Percentiles rank a stretch among this genome's conserved stretches.
phyloP scores from a whole-genome alignment of 2,888 invertebrate genomes.

The Pycnomerus fuliginosus region DNA sequence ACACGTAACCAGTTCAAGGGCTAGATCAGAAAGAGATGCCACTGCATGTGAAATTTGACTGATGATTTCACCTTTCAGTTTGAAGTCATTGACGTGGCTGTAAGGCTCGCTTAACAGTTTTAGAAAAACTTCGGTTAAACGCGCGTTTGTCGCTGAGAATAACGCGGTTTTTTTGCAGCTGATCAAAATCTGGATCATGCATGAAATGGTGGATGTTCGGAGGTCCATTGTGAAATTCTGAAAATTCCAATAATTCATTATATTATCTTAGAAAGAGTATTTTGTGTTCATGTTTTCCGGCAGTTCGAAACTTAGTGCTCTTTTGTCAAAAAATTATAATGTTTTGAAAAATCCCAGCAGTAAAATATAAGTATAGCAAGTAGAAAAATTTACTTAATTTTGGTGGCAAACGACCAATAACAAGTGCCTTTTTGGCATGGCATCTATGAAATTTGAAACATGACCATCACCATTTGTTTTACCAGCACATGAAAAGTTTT shows the following conservation, averaged over 20 bases:
- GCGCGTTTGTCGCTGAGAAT: slow-evolving; percentile 8
- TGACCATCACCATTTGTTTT: too few species aligned
- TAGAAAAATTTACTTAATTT: too few species aligned
- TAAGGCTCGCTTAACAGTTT: slow-evolving; percentile 29
- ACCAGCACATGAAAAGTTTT: too few species aligned
- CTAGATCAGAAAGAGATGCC: slow-evolving; percentile 12
- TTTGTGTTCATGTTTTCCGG: too few species aligned
- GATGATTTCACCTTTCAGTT: slow-evolving; percentile 32
- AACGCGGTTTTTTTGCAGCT: slow-evolving; percentile 12
- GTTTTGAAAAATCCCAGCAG: too few species aligned
- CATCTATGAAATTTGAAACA: too few species aligned
- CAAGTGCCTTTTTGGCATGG: too few species aligned
- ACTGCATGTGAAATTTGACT: slow-evolving; percentile 21
- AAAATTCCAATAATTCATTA: slow-evolving; percentile 3
- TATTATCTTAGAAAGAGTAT: too few species aligned
- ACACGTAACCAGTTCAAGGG: slow-evolving; percentile 19
- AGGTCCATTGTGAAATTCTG: slow-evolving; percentile 14
- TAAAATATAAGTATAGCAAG: too few species aligned
- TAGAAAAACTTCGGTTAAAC: slow-evolving; percentile 19
- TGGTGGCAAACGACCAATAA: too few species aligned
- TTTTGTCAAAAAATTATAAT: too few species aligned
- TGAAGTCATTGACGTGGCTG: slow-evolving; percentile 28
- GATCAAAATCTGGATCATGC: slow-evolving; percentile 19
- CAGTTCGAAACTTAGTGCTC: too few species aligned
- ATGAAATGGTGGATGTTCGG: slow-evolving; percentile 11